Evolutionary conservation across 2,888 invertebrate genomes (phyloP), one percentile per base, ranked within the genome.

Genomic region (Amorpha juglandis): DNA sequence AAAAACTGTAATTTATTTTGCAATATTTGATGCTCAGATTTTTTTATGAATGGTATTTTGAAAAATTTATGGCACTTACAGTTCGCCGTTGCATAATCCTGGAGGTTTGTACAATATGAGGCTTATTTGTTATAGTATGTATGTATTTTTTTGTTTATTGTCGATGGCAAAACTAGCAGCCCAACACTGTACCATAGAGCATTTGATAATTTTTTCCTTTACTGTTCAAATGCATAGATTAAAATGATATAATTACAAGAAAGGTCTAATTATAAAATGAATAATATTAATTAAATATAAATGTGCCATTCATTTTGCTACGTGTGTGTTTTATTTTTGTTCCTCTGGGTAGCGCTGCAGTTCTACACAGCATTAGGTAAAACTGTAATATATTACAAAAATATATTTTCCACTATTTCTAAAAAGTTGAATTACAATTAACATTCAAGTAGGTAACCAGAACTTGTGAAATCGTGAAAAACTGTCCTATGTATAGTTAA

Each of bases 301-400:
- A 93, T 93, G 93, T 94, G 93, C 93, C 94, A 93, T 94, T 93
- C 93, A 93, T 94, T 94, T 94, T 94, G 93, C 93, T 92, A 93
- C 82, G 82, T 76, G 81, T 83, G 91, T 84, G 91, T 93, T 93
- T 93, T 83, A 91, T 93, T 93, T 90, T 68, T 67, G 16, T 58
- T 42, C 58, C 38, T 42, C 6, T 52, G 38, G 35, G n/a, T 35
- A n/a, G 19, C 9, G 7, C 45, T 45, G 11, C 14, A 45, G 14
- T 45, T 45, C 45, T 11, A 45, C 14, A 45, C 14, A 14, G 12
- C 11, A 11, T 14, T 14, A 11, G 42, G 42, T 9, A 45, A 12
- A 14, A 45, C 1, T 45, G 9, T 1, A 12, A 45, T 38, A 8
- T 38, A 38, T 38, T 9, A 6, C 38, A 7, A 7, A 9, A 1